phyloP scores from a whole-genome alignment of 2,888 invertebrate genomes.

The Tanytarsus gracilentus region DNA sequence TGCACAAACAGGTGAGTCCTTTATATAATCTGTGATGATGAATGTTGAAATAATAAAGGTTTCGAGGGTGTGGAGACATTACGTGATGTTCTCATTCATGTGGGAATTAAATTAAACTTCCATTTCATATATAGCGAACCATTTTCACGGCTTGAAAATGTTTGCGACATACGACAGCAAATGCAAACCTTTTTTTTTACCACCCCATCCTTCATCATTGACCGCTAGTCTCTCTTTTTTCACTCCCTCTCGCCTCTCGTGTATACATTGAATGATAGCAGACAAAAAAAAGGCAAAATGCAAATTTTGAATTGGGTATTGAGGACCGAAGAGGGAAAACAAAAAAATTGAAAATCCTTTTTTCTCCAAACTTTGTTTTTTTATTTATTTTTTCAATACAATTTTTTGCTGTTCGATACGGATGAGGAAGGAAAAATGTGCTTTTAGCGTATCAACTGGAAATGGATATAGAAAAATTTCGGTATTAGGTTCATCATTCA shows the following conservation, averaged over 20 bases:
- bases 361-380: neutral
- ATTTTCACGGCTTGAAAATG: neutral
- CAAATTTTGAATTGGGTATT: neutral
- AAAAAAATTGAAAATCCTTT: neutral
- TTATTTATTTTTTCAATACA: no score
- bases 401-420: neutral
- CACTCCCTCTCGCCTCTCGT: no score
- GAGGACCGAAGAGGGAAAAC: neutral
- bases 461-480: neutral
- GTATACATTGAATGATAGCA: no score
- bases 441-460: neutral
- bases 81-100: constrained; percentile 13
- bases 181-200: neutral
- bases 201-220: no score
- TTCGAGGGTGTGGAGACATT: neutral
- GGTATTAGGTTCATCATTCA: neutral
- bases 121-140: constrained; percentile 4
- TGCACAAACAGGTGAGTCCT: constrained; percentile 80
- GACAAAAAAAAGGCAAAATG: neutral
- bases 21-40: constrained; percentile 5
- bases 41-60: constrained; percentile 8
- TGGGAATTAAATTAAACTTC: constrained; percentile 18
- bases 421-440: neutral
- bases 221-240: no score
- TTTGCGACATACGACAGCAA: constrained; percentile 10